Percentiles rank a stretch among this genome's conserved stretches.
phyloP scores from a whole-genome alignment of 2,888 invertebrate species.

The Athalia cordata region DNA sequence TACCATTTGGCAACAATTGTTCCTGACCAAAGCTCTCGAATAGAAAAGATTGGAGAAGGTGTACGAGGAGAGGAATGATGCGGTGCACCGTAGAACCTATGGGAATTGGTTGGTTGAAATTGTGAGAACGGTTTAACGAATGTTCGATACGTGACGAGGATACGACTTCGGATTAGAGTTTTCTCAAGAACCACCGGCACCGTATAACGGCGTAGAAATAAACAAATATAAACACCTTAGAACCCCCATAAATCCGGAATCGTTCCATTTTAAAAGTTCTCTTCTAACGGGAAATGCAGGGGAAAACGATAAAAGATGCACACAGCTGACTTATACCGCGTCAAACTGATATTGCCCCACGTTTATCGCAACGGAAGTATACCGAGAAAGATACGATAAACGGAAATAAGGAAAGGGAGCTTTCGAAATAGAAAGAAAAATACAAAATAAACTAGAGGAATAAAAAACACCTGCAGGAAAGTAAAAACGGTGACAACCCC shows the following conservation, averaged over 20 bases:
- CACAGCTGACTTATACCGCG: too few relatives aligned
- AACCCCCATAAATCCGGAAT: conserved; percentile 19
- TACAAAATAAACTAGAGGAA: too few relatives aligned
- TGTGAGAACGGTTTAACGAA: conserved; percentile 23
- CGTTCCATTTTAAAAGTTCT: conserved; percentile 33
- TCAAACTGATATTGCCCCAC: too few relatives aligned
- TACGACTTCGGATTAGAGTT: conserved; percentile 8
- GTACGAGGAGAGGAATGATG: too few relatives aligned
- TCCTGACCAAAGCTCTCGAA: too few relatives aligned
- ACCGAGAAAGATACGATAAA: background rate
- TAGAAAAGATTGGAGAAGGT: too few relatives aligned
- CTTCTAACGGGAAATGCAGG: background rate
- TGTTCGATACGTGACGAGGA: conserved; percentile 25
- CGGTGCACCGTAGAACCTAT: background rate
- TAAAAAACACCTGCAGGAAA: too few relatives aligned
- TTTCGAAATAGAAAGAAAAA: too few relatives aligned
- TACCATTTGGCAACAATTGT: too few relatives aligned
- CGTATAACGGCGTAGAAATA: background rate
- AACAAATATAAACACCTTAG: conserved; percentile 36
- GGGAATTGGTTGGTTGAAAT: background rate
- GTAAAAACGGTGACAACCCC: too few relatives aligned
- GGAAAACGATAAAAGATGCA: background rate
- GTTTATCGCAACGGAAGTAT: conserved; percentile 5
- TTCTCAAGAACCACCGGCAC: too few relatives aligned
- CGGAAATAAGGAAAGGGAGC: background rate